Evolutionary conservation across 2,113 vertebrate genomes (phyloP), one percentile per base, ranked within the genome.

Genomic region (Scortum barcoo): DNA sequence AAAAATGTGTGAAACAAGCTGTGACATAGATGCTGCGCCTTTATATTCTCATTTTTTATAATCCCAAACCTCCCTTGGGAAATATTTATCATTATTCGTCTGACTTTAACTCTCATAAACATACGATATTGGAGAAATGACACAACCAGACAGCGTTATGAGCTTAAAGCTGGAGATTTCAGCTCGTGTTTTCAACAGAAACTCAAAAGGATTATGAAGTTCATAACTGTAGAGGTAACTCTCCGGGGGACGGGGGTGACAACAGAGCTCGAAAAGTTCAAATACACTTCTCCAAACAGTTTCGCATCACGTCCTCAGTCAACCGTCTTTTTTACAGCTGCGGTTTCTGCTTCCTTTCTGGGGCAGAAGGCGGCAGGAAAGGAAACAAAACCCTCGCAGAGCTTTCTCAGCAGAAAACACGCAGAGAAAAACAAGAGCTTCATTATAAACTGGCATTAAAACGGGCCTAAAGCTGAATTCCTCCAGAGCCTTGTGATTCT

Each of bases 401-500:
- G 89, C 74, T 92, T 91, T 86, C 79, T 89, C 85, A 91, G 88
- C 89, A 78, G 67, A 90, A 92, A 87, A 87, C 72, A 44, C 58
- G 63, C 14, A 28, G 28, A 5, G 30, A 66, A 72, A 88, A 93
- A 93, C 91, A 94, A 95, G 54, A 79, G 88, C 28, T 40, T 76
- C 69, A 79, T 93, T 93, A 93, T 93, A 40, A 80, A 72, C 0
- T 0, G 12, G 30, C 62, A 67, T 63, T 73, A 81, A 81, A 69
- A 77, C 66, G 76, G 42, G 71, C 93, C 91, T 72, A 60, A 76
- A 92, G 93, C 92, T 44, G 72, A 85, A 93, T 93, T 93, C 89
- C 90, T 87, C 11, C 53, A 11, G 22, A 72, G 79, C 87, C 91
- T 93, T 92, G 92, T 94, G 92, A 95, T 91, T 50, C 79, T 51